Base-by-base conservation (phyloP, 2,113 vertebrate species). In the Cottus gobio region DNA sequence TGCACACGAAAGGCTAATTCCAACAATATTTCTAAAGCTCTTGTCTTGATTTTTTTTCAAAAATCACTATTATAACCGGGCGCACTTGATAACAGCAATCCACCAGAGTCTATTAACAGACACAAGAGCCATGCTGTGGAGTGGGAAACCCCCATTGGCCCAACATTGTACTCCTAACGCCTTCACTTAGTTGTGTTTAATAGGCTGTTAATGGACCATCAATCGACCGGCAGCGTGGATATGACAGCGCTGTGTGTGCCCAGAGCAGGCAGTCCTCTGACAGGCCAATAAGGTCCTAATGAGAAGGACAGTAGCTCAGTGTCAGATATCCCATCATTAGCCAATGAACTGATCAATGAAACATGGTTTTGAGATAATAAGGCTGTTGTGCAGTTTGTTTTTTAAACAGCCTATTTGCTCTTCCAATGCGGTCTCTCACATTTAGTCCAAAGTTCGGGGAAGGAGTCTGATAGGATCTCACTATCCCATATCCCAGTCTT, bases 121-220 rank as follows among this genome's bases (percentile, higher is more conserved):
- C 71, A 82, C 62, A 56, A 82, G 79, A 77, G 70, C 61, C 78
- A 77, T 54, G 80, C 84, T 77, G 82, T 79, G 74, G 81, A 87
- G 86, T 71, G 79, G 85, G 88, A 86, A 91, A 91, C 75, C 84
- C 92, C 85, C 70, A 72, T 48, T 79, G 84, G 85, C 88, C 80
- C 72, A 81, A 89, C 85, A 88, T 85, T 85, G 90, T 87, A 65
- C 85, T 90, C 85, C 86, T 60, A 85, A 89, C 91, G 80, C 91
- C 87, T 89, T 91, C 84, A 84, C 89, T 91, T 89, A 91, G 90
- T 86, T 69, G 71, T 85, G 89, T 93, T 93, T 93, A 93, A 93
- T 91, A 90, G 93, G 92, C 90, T 83, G 90, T 92, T 93, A 93
- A 93, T 92, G 85, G 91, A 82, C 87, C 88, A 91, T 93, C 90